Base-by-base conservation (phyloP, 2,888 invertebrate genomes). In the Amblyjoppa fuscipennis region DNA sequence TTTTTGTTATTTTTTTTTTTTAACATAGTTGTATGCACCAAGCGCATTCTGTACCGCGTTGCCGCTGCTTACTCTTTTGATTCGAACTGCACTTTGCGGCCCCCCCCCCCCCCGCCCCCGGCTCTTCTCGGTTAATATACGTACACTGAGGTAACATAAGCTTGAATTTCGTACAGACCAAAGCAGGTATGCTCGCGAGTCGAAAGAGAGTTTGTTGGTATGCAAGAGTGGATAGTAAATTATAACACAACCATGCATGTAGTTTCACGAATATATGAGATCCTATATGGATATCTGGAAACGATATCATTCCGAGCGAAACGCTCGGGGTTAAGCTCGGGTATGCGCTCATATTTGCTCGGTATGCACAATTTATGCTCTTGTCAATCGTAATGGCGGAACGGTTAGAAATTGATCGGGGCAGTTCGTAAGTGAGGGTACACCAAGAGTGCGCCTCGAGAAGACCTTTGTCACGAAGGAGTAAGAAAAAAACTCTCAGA, bases 41-140 rank as follows among this genome's bases (percentile, higher is more conserved):
- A 31, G 59, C 49, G 61, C 76, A 64, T 34, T 74, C 75, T 53
- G 49, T 51, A 71, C 79, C 28, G 64, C 74, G 71, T 82, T 59
- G 45, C 82, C 76, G 53, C 53, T 68, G 76, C 76, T 51, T 38
- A 45, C 56, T 68, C 79, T 68, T 79, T 76, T 71, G 53, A 61
- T 70, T 68, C 53, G 41, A 70, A 74, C 66, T 80, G 41, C 66
- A 53, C 64, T 68, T 51, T 70, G 31, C n/a, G 64, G 53, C 31
- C 11, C 56, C 20, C 25, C 56, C 9, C 25, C 25, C 11, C 25
- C 25, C 56, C 9, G 11, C 25, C 11, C 25, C 2, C 3, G 34
- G 38, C 9, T 9, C 25, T 2, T 11, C 25, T 7, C 11, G 11
- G 28, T 25, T 28, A 28, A 59, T 59, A 77, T 68, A 85, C 74